Conservation (phyloP, 2,113 vertebrate species). For the Oceanites oceanicus region DNA sequence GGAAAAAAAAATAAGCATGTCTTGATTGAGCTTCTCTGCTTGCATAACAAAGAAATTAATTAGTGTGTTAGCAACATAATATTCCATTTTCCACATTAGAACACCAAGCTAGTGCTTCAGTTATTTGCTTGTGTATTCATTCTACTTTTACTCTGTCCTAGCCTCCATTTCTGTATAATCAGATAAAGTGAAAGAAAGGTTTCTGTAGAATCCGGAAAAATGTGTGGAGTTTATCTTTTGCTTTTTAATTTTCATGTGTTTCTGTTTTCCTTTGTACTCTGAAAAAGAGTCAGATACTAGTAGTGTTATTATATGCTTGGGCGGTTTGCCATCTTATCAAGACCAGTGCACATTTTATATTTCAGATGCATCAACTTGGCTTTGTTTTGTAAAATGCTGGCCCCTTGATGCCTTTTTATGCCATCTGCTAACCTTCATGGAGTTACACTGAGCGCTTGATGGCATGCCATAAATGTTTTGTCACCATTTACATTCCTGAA, state of each 20-base stretch:
- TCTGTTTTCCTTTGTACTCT: background rate
- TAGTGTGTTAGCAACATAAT: background rate
- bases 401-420: background rate
- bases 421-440: conserved; percentile 1
- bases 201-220: background rate
- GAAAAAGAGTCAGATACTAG: background rate
- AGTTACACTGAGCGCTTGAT: background rate
- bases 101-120: background rate
- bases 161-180: background rate
- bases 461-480: background rate
- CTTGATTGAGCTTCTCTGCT: background rate
- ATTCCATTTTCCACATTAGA: background rate
- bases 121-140: background rate
- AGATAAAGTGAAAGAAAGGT: background rate
- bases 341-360: background rate
- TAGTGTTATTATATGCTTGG: background rate
- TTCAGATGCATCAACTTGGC: background rate
- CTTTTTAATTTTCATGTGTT: background rate
- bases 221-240: background rate
- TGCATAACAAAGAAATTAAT: background rate
- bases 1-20: background rate
- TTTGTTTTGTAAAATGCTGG: background rate
- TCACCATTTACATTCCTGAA: background rate
- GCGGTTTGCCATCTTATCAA: conserved; percentile 24
- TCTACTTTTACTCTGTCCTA: background rate